Percentiles rank a stretch among this genome's conserved stretches.
phyloP scores from a whole-genome alignment of 2,113 vertebrate species.

The Himantopus leucocephalus region DNA sequence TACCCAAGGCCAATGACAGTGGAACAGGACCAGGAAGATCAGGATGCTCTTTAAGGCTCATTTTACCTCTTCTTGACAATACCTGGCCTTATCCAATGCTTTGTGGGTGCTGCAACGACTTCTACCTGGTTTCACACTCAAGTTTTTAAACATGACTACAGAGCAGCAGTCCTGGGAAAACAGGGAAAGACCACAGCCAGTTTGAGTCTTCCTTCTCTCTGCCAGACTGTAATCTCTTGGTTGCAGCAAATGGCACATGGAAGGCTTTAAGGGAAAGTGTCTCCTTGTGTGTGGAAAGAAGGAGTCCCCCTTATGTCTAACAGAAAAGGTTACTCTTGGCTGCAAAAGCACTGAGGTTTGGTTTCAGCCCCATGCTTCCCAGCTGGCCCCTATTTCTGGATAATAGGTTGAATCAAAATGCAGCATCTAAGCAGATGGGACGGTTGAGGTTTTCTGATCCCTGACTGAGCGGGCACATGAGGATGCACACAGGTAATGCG shows the following conservation, averaged over 20 bases:
- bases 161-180: not conserved
- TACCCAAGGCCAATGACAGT: not conserved
- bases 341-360: not conserved
- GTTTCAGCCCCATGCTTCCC: not conserved
- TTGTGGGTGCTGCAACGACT: not conserved
- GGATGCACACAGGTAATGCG: not conserved
- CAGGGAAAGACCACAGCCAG: not conserved
- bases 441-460: not conserved
- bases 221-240: not conserved
- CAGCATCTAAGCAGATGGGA: not conserved
- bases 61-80: not conserved
- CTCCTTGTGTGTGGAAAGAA: not conserved
- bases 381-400: not conserved
- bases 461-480: not conserved
- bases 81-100: not conserved
- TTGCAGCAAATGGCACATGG: not conserved
- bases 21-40: not conserved
- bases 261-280: not conserved
- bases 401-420: not conserved
- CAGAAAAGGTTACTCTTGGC: not conserved
- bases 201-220: not conserved
- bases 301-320: not conserved
- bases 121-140: not conserved
- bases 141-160: not conserved
- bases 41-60: not conserved